A percentile compares a stretch with the other conserved stretches of the same genome.
Conservation (phyloP, 2,797 vertebrate species). For the Geotrypetes seraphini region DNA sequence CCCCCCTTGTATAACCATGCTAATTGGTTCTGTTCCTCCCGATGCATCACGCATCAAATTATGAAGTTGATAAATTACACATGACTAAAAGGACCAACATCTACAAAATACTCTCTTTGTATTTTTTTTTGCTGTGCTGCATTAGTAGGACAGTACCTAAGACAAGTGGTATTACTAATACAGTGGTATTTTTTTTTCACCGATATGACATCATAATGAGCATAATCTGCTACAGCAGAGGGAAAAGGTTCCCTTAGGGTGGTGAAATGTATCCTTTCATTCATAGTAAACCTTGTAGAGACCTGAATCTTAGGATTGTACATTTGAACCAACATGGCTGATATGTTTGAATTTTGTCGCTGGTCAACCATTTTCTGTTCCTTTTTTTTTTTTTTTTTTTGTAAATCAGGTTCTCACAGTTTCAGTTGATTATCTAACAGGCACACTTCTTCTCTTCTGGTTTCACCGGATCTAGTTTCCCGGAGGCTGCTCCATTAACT, state of each 20-base stretch:
- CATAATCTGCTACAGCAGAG: constrained; percentile 8
- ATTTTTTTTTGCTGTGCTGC: too few species aligned
- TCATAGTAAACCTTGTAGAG: constrained; percentile 11
- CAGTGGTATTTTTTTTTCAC: background rate
- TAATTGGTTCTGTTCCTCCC: background rate
- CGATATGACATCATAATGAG: background rate
- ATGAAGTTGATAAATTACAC: constrained; percentile 2
- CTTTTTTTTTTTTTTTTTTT: too few species aligned
- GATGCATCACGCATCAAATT: background rate
- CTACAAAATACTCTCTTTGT: background rate
- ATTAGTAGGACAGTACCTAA: too few species aligned
- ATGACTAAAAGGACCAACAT: constrained; percentile 5
- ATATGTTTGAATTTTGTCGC: constrained; percentile 6
- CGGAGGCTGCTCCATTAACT: constrained; percentile 61
- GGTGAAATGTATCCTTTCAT: constrained; percentile 1
- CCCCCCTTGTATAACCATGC: background rate
- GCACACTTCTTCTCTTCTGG: constrained; percentile 72
- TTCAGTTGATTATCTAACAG: constrained; percentile 57
- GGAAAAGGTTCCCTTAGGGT: constrained; percentile 8
- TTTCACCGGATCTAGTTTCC: constrained; percentile 55
- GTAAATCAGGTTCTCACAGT: background rate
- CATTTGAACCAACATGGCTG: too few species aligned
- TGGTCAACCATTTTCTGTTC: background rate
- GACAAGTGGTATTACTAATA: too few species aligned
- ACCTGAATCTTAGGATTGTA: too few species aligned